phyloP scores from a whole-genome alignment of 2,797 vertebrate species.

The Liparis tanakae region DNA sequence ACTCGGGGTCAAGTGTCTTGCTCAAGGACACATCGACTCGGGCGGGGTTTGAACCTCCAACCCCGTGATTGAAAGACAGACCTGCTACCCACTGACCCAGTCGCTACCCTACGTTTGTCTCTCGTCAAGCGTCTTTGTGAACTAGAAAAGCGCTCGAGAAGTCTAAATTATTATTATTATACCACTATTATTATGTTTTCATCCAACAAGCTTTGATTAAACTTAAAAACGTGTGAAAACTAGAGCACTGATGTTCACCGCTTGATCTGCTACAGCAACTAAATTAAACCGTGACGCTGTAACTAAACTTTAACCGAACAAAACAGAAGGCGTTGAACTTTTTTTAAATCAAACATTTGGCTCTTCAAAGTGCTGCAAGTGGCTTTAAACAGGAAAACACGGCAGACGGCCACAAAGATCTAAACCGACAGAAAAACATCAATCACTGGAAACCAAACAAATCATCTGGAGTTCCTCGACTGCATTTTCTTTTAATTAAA shows the following conservation, averaged over 20 bases:
- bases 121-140: too few species aligned
- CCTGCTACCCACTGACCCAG: too few species aligned
- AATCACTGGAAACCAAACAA: slow-evolving; percentile 21
- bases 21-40: too few species aligned
- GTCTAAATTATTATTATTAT: too few species aligned
- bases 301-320: slow-evolving; percentile 32
- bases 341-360: slow-evolving; percentile 34
- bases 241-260: slow-evolving; percentile 34
- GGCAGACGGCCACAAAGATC: slow-evolving; percentile 58
- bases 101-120: too few species aligned
- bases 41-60: too few species aligned
- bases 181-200: slow-evolving; percentile 1
- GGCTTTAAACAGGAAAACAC: slow-evolving; percentile 47
- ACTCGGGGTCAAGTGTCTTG: too few species aligned
- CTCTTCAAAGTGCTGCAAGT: slow-evolving; percentile 23
- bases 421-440: slow-evolving; percentile 23
- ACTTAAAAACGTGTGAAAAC: slow-evolving; percentile 35
- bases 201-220: slow-evolving; percentile 22
- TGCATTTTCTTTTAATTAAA: slow-evolving; percentile 25
- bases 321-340: slow-evolving; percentile 3
- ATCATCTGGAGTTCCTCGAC: neutral
- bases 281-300: slow-evolving; percentile 24
- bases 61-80: too few species aligned
- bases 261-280: neutral
- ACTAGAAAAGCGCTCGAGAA: too few species aligned